These are phyloP conservation scores for Gasteruption jaculator DNA, from an alignment of 2,888 invertebrate genomes.

Conservation along the genomic window DNA sequence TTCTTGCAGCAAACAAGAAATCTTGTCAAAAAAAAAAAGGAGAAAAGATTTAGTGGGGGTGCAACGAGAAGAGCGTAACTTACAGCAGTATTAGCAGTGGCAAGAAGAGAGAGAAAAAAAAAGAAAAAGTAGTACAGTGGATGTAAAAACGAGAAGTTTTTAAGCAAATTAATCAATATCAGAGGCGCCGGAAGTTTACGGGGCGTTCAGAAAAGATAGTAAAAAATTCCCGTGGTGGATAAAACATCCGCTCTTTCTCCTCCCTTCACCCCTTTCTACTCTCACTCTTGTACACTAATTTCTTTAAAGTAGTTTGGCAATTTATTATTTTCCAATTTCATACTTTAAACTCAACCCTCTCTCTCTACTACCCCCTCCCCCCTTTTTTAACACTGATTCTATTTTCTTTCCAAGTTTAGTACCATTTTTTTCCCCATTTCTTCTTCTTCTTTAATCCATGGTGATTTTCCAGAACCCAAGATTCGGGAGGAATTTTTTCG, in stretches of 20 bases:
- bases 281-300: conserved; percentile 32
- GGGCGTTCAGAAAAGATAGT: conserved; percentile 20
- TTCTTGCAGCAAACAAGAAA: too few relatives aligned
- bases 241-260: conserved; percentile 19
- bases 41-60: conserved; percentile 1
- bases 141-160: conserved; percentile 36
- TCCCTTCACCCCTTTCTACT: background rate
- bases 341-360: too few relatives aligned
- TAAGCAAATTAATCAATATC: conserved; percentile 47
- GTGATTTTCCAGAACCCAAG: background rate
- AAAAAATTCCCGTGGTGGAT: conserved; percentile 29
- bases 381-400: conserved; percentile 19
- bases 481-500: conserved; percentile 16
- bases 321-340: conserved; percentile 49
- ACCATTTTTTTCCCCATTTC: conserved; percentile 21
- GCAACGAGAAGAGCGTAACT: too few relatives aligned
- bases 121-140: conserved; percentile 23
- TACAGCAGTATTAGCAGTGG: too few relatives aligned
- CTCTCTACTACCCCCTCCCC: too few relatives aligned
- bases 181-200: conserved; percentile 38
- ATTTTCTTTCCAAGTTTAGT: conserved; percentile 21
- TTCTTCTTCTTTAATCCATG: conserved; percentile 7
- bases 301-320: conserved; percentile 48
- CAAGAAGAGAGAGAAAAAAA: conserved; percentile 15
- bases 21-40: conserved; percentile 14